Conservation (phyloP, 2,113 vertebrate genomes). For the Alouatta palliata region DNA sequence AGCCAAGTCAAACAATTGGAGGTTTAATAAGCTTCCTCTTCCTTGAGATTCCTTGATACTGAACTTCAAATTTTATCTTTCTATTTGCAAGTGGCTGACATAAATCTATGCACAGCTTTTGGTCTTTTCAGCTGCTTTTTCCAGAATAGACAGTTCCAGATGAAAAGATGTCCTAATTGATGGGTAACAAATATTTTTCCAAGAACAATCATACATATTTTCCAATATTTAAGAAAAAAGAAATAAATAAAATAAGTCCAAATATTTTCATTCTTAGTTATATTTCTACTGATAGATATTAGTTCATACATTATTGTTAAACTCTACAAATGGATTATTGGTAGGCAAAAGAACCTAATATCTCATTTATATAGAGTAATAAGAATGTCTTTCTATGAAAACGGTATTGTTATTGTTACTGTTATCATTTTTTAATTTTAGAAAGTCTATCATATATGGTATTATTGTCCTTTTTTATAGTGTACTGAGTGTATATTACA, state of each 20-base stretch:
- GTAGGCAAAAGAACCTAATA: neutral
- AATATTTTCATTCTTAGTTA: constrained; percentile 7
- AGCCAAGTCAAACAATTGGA: neutral
- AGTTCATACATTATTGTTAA: neutral
- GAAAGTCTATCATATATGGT: neutral
- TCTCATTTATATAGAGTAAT: neutral
- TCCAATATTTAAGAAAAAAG: constrained; percentile 12
- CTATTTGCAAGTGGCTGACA: neutral
- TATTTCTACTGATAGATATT: constrained; percentile 1
- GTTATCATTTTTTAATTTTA: neutral
- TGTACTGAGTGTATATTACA: neutral
- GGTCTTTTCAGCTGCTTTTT: neutral
- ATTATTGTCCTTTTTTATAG: neutral
- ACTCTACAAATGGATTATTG: neutral
- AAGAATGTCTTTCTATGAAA: neutral
- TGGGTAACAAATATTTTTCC: neutral
- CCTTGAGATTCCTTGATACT: too few relatives aligned
- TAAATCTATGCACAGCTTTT: neutral
- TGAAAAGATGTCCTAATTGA: neutral
- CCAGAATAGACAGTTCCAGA: neutral
- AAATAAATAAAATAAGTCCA: neutral
- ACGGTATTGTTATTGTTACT: neutral
- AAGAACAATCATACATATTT: neutral
- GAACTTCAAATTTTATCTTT: neutral
- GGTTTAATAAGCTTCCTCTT: neutral